A percentile compares a stretch with the other conserved stretches of the same genome.
Evolutionary conservation across 2,113 vertebrate genomes (phyloP).

Genomic region (Benthochromis sp.): DNA sequence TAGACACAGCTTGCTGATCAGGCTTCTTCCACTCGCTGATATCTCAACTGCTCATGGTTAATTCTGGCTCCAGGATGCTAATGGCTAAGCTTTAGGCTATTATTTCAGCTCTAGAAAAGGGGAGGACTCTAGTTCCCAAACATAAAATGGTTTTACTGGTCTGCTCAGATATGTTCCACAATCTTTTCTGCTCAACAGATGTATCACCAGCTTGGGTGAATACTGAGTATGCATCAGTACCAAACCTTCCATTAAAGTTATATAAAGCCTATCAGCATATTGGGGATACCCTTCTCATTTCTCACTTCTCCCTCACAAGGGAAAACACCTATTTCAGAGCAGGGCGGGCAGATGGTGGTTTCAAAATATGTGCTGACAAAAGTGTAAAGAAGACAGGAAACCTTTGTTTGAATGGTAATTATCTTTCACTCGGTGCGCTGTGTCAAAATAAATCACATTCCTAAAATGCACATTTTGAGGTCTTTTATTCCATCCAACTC

Average conservation of each 20-base stretch:
- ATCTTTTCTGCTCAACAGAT: background rate
- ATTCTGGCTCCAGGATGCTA: background rate
- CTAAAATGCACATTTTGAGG: background rate
- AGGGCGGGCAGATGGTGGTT: background rate
- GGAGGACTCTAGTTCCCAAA: background rate
- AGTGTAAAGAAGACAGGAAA: background rate
- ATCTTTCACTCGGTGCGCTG: background rate
- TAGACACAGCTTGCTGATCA: background rate
- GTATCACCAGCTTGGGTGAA: background rate
- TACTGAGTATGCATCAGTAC: background rate
- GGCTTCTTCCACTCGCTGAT: background rate
- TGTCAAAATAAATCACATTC: background rate
- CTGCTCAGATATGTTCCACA: background rate
- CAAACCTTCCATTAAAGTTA: background rate
- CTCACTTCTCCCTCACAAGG: background rate
- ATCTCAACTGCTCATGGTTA: background rate
- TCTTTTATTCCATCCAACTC: background rate
- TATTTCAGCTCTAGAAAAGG: background rate
- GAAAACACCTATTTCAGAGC: background rate
- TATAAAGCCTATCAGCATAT: background rate
- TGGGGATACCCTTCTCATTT: background rate
- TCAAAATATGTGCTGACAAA: background rate
- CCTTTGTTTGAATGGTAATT: background rate
- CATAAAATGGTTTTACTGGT: background rate
- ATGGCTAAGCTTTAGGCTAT: background rate